Evolutionary conservation across 2,888 invertebrate species (phyloP), one percentile per base, ranked within the genome.

Genomic region (Cinara cedri): DNA sequence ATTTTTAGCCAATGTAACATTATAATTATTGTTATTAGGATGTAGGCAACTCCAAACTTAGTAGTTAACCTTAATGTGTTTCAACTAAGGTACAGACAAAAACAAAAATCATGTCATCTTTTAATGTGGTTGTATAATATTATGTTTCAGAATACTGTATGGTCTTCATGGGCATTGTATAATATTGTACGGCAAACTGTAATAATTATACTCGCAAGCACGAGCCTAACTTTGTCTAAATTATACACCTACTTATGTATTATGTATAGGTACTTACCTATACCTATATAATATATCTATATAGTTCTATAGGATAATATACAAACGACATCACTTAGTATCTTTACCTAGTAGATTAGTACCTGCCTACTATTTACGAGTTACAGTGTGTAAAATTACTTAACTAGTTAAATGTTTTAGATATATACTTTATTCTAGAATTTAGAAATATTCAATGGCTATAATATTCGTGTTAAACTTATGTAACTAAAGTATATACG

Each of bases 51-150:
- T 6, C 11, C 75, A 26, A 42, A 44, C 4, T 46, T n/a, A n/a
- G 55, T 14, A 46, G 13, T 76, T 66, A 76, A 76, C 65, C 55
- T 76, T 76, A 76, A 76, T 76, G 75, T 19, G 74, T 66, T 76
- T 76, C 24, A 51, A 66, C 44, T 76, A 46, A 55, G n/a, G 55
- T 51, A 51, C 63, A 51, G 21, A 55, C 14, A 75, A 44, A 49
- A 16, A 54, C 63, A 76, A 76, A 26, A 10, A 55, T 66, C 19
- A 26, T n/a, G 66, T 66, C 75, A 66, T 66, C 44, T 60, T 19
- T 71, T 54, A 54, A 70, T 10, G 26, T 49, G 11, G 66, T 24
- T 68, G 49, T 68, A 68, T 49, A 49, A 49, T 46, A 8, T 51
- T 26, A 34, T 21, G 34, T 74, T 42, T 63, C 51, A 51, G 16